Evolutionary conservation across 2,797 vertebrate species (phyloP).

Genomic region (Ibycter americanus): DNA sequence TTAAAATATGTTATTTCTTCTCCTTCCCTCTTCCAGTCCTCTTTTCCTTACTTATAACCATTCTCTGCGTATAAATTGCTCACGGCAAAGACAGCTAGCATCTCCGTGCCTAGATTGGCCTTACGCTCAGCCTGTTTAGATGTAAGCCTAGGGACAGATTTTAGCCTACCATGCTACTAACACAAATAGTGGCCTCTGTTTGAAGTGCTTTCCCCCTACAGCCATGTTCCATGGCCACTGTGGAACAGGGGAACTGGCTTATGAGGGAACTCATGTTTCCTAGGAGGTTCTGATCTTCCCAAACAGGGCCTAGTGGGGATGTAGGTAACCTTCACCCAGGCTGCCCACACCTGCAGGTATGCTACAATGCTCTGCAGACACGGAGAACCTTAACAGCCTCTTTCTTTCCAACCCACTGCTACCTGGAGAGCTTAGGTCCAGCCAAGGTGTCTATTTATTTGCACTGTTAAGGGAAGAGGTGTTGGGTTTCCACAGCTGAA

Average conservation of each 20-base stretch:
- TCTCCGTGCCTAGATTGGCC: not conserved
- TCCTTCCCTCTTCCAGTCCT: not conserved
- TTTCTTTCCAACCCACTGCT: not conserved
- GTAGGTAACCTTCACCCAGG: not conserved
- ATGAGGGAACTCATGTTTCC: fast-evolving
- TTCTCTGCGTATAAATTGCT: not conserved
- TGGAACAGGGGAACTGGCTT: not conserved
- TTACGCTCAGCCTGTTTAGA: not conserved
- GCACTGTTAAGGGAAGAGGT: not conserved
- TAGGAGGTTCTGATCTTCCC: not conserved
- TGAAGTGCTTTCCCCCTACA: not conserved
- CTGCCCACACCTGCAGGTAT: not conserved
- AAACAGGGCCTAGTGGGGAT: not conserved
- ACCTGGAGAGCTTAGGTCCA: not conserved
- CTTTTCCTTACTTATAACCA: not conserved
- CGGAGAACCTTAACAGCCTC: not conserved
- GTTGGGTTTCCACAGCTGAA: not conserved
- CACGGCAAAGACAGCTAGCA: not conserved
- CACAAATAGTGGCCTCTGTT: not conserved
- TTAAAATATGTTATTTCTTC: not conserved
- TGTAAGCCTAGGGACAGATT: not conserved
- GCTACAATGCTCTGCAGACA: not conserved
- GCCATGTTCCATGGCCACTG: too few species aligned
- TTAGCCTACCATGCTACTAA: not conserved
- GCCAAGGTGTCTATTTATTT: not conserved